These are phyloP conservation scores for Arctocebus calabarensis DNA, from an alignment of 2,797 vertebrate genomes.

Conservation along the genomic window DNA sequence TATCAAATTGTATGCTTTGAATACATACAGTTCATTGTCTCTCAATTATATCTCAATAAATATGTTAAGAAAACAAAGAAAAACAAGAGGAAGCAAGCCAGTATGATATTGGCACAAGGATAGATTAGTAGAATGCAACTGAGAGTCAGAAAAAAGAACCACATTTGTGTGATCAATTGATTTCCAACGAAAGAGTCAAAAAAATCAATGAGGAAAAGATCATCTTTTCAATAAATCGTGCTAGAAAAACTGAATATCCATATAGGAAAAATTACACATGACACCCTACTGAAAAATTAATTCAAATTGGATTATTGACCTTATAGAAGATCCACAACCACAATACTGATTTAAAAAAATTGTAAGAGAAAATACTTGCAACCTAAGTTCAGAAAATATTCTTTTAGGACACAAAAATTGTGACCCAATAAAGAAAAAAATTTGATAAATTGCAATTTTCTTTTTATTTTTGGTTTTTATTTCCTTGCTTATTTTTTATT, in stretches of 20 bases:
- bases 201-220: conserved; percentile 15
- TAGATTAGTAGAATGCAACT: background rate
- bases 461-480: too few species aligned
- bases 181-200: background rate
- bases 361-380: background rate
- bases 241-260: background rate
- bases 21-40: background rate
- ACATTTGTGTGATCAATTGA: background rate
- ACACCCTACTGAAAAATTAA: background rate
- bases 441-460: background rate
- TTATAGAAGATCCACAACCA: background rate
- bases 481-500: too few species aligned
- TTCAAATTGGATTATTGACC: background rate
- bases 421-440: background rate
- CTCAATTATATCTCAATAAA: conserved; percentile 1
- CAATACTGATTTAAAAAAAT: background rate
- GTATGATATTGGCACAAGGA: background rate
- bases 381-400: background rate
- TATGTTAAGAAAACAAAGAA: background rate
- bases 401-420: background rate
- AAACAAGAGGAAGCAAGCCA: background rate
- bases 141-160: background rate
- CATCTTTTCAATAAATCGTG: background rate
- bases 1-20: background rate
- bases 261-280: background rate